phyloP scores from a whole-genome alignment of 2,797 vertebrate species.

The Antrozous pallidus region DNA sequence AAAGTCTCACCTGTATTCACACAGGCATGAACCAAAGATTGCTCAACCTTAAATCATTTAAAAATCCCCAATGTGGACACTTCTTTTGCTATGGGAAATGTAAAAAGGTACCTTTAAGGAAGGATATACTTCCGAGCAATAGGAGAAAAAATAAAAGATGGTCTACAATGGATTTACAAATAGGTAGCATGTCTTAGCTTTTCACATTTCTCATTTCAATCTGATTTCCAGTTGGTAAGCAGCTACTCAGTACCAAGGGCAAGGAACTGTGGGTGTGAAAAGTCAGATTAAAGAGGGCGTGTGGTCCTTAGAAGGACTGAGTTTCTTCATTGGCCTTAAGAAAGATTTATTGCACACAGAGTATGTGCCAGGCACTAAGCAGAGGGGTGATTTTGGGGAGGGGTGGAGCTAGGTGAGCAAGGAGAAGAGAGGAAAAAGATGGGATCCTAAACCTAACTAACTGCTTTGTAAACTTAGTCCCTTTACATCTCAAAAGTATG shows the following conservation, averaged over 20 bases:
- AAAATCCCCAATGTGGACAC: background rate
- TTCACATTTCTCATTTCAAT: background rate
- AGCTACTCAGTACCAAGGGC: background rate
- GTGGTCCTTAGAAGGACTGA: background rate
- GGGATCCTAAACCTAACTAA: background rate
- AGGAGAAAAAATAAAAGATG: background rate
- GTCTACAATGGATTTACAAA: background rate
- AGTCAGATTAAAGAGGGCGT: background rate
- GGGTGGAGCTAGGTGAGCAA: rapidly evolving
- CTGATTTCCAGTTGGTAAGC: background rate
- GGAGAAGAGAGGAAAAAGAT: background rate
- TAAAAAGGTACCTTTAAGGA: background rate
- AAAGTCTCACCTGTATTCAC: background rate
- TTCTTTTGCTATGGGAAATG: background rate
- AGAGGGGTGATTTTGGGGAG: background rate
- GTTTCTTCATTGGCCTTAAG: background rate
- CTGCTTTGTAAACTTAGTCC: background rate
- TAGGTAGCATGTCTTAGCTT: background rate
- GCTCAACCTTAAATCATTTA: background rate
- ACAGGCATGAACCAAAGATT: background rate
- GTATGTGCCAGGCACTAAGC: background rate
- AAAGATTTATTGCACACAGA: background rate
- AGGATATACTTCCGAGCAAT: background rate
- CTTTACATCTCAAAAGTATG: background rate
- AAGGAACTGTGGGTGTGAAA: background rate